Base-by-base conservation (phyloP, 2,888 invertebrate species). In the Drosophila koepferae region DNA sequence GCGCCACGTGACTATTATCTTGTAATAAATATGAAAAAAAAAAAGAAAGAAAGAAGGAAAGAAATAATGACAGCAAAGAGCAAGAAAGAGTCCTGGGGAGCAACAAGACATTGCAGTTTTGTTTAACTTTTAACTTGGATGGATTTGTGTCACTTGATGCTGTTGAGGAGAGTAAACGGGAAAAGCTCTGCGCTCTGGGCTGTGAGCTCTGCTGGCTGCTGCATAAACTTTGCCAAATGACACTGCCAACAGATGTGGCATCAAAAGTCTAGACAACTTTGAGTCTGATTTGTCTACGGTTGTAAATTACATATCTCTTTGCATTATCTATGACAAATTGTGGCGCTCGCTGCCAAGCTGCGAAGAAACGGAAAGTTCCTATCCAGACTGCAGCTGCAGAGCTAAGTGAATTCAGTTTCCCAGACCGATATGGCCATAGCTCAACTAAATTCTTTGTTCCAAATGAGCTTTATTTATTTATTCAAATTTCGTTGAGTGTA, bases 41-140 rank as follows among this genome's bases (percentile, higher is more conserved):
- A 14, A 40, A n/a, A 49, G 14, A 40, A 43, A 10, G 46, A 20
- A 23, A 41, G 2, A 46, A 14, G 34, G 18, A 38, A n/a, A 49
- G n/a, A 28, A 43, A 16, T 48, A 31, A 23, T n/a, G 34, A 36
- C 31, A 18, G 8, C 58, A 38, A 58, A 54, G 54, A n/a, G 23
- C 0, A 23, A 40, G 38, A 36, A 38, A n/a, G 38, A 20, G 23
- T 20, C 23, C 54, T 16, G 16, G 55, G 56, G 60, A 31, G 60
- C 49, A 48, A 63, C 49, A 48, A 63, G 70, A 77, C 70, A 60
- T 76, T 82, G 75, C 78, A 71, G 77, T 85, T 77, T 80, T 82
- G 85, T 85, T 82, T 80, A 82, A 85, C 87, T 84, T 87, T 87
- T 87, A 69, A 85, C 81, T 71, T 81, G 77, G 49, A 62, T 63